phyloP scores from a whole-genome alignment of 2,888 invertebrate genomes.

The Hoplodrina ambigua region DNA sequence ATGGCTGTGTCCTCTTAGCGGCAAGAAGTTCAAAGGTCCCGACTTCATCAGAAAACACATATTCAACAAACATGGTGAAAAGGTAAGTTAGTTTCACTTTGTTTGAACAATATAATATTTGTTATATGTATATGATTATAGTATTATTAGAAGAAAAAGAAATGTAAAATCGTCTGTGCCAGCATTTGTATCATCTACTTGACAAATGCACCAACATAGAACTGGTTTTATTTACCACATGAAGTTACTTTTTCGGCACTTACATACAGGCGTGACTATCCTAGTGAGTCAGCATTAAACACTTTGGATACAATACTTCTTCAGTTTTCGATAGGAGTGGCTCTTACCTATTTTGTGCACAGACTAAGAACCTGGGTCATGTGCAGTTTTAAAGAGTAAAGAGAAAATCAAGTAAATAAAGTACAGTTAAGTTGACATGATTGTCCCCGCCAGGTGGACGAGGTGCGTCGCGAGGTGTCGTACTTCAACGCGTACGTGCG shows the following conservation, averaged over 20 bases:
- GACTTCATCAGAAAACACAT: slow-evolving; percentile 99
- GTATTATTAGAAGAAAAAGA: not conserved
- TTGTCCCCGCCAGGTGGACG: slow-evolving; percentile 92
- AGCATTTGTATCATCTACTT: not conserved
- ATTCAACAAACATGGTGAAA: slow-evolving; percentile 98
- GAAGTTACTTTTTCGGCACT: no score
- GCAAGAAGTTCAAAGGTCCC: slow-evolving; percentile 99
- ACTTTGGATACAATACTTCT: no score
- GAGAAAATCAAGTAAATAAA: no score
- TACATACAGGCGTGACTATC: no score
- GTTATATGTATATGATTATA: not conserved
- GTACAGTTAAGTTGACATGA: no score
- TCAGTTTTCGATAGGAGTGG: no score
- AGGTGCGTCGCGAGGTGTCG: slow-evolving; percentile 98
- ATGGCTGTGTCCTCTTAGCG: slow-evolving; percentile 99
- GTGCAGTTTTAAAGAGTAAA: no score
- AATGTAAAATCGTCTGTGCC: not conserved
- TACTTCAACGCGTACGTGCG: slow-evolving; percentile 99
- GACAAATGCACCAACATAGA: no score
- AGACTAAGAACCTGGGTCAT: no score
- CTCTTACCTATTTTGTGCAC: no score
- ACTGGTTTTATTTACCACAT: no score
- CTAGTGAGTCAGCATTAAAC: no score
- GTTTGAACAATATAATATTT: not conserved
- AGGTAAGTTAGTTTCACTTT: slow-evolving; percentile 83